phyloP scores from a whole-genome alignment of 2,797 vertebrate genomes.

The Chiloscyllium punctatum region DNA sequence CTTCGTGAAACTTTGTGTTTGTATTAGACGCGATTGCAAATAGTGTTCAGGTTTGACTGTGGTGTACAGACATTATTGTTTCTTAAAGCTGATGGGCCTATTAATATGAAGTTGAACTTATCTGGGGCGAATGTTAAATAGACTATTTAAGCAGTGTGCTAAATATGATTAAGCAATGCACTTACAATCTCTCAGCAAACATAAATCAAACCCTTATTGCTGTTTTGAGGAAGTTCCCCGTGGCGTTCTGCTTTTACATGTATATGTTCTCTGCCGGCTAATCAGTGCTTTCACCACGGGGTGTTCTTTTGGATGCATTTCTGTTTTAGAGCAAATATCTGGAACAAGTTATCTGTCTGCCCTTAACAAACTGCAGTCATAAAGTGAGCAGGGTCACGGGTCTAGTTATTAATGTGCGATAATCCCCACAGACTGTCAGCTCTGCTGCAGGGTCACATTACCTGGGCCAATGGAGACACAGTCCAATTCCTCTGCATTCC shows the following conservation, averaged over 20 bases:
- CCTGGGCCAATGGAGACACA: conserved; percentile 8
- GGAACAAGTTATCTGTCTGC: conserved; percentile 1
- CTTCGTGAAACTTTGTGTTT: background rate
- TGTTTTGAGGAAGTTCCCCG: background rate
- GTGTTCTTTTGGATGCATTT: background rate
- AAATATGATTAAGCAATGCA: conserved; percentile 37
- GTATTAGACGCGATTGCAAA: background rate
- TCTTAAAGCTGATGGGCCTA: background rate
- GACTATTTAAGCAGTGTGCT: conserved; percentile 22
- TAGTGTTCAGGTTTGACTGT: background rate
- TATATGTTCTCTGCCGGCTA: background rate
- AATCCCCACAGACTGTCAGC: background rate
- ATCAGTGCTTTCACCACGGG: conserved; percentile 24
- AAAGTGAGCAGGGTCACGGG: background rate
- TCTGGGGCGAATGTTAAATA: conserved; percentile 32
- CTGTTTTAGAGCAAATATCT: conserved; percentile 26
- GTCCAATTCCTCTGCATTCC: conserved; percentile 11
- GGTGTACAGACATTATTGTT: background rate
- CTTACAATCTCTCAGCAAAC: conserved; percentile 25
- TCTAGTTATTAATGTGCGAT: background rate
- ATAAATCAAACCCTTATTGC: conserved; percentile 34
- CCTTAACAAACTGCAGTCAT: background rate
- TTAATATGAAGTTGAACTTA: conserved; percentile 13
- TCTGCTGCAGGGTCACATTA: conserved; percentile 9
- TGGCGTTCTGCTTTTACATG: background rate